These are phyloP conservation scores for Phyllostomus discolor DNA, from an alignment of 2,113 vertebrate genomes.

Conservation along the genomic window DNA sequence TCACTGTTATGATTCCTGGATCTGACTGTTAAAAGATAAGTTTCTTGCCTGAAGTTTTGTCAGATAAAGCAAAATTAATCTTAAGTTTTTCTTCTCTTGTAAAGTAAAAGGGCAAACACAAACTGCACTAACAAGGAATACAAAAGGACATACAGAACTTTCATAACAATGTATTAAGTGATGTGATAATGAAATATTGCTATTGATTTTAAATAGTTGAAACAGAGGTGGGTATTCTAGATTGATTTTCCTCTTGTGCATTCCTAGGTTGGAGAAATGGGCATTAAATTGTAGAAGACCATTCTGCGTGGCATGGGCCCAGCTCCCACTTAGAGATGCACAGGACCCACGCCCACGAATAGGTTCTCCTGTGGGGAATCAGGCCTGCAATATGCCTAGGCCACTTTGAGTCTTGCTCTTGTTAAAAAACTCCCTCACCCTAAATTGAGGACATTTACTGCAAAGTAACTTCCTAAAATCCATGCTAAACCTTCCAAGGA, in stretches of 20 bases:
- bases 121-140: background rate
- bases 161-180: background rate
- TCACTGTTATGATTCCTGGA: background rate
- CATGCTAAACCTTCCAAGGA: no score
- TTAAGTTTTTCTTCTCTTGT: background rate
- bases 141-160: background rate
- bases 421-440: no score
- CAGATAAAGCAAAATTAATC: background rate
- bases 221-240: background rate
- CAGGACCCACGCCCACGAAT: no score
- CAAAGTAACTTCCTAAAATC: no score
- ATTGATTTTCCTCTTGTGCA: background rate
- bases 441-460: no score
- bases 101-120: background rate
- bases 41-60: background rate
- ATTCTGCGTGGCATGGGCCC: no score
- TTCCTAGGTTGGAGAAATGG: background rate
- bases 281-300: background rate
- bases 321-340: no score
- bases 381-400: no score
- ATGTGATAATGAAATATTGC: background rate
- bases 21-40: background rate
- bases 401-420: no score
- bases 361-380: no score
- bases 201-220: background rate